Conservation (phyloP, 1,140 invertebrate species). For the Drosophila eugracilis region DNA sequence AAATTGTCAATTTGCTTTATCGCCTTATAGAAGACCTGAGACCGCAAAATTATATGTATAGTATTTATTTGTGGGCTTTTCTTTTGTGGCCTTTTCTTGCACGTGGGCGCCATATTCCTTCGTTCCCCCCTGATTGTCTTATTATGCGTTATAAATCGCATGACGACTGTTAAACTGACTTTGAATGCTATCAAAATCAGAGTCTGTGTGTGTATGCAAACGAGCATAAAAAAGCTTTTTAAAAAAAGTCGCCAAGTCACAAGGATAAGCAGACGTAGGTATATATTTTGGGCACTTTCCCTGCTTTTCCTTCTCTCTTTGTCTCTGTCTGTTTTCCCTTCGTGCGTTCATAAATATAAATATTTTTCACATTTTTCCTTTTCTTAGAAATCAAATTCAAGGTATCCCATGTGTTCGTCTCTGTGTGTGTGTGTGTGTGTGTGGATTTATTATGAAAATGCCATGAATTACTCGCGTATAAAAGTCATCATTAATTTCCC, state of each 20-base stretch:
- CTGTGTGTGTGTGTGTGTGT: conserved; percentile 32
- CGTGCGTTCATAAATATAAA: conserved; percentile 62
- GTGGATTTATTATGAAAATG: conserved; percentile 78
- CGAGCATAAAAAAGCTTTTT: conserved; percentile 78
- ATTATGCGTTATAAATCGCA: conserved; percentile 71
- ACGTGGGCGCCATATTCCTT: conserved; percentile 17
- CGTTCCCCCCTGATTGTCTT: conserved; percentile 55
- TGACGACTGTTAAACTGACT: conserved; percentile 75
- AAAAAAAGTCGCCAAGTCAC: conserved; percentile 66
- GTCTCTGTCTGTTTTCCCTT: conserved; percentile 18
- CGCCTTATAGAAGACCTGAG: conserved; percentile 47
- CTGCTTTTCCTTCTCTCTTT: conserved; percentile 18
- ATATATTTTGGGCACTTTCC: conserved; percentile 13
- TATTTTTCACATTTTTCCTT: conserved; percentile 58
- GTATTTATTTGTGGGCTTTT: conserved; percentile 8
- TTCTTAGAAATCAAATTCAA: conserved; percentile 80
- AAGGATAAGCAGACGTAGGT: conserved; percentile 21
- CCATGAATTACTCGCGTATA: conserved; percentile 80
- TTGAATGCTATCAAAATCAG: conserved; percentile 66
- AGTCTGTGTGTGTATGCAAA: conserved; percentile 77
- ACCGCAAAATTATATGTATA: conserved; percentile 1
- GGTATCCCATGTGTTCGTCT: conserved; percentile 45
- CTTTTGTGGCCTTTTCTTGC: conserved; percentile 9
- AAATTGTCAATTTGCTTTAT: conserved; percentile 73
- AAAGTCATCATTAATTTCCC: conserved; percentile 83